phyloP scores from a whole-genome alignment of 2,888 invertebrate genomes.

The Drosophila mimica region DNA sequence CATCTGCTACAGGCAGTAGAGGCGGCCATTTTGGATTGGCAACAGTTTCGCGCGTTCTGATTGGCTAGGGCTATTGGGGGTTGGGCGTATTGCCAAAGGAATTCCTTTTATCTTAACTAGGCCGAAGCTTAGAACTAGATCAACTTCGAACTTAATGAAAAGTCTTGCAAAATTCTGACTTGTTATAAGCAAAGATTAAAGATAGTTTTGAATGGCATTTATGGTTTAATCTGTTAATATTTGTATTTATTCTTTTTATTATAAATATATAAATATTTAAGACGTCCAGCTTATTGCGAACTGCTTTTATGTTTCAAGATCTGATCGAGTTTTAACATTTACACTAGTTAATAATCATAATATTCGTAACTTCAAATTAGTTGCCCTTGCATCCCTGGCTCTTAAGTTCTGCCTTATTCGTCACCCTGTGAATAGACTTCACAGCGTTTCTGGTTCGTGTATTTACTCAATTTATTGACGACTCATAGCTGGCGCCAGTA shows the following conservation, averaged over 20 bases:
- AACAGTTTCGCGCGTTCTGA: conserved; percentile 69
- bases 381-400: background rate
- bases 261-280: background rate
- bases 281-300: background rate
- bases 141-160: too few species aligned
- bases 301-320: background rate
- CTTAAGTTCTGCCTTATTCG: background rate
- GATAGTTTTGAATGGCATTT: background rate
- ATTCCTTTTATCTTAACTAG: background rate
- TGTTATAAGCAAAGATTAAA: background rate
- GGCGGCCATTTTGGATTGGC: conserved; percentile 79
- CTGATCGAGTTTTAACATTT: background rate
- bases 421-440: background rate
- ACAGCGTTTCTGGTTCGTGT: background rate
- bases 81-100: background rate
- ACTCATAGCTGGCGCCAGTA: background rate
- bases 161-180: background rate
- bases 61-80: conserved; percentile 55
- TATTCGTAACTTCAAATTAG: background rate
- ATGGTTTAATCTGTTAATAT: background rate
- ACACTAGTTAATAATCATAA: background rate
- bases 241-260: background rate
- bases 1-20: conserved; percentile 23
- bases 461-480: background rate
- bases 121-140: background rate